Evolutionary conservation across 2,888 invertebrate genomes (phyloP).

Genomic region (Athalia circularis): DNA sequence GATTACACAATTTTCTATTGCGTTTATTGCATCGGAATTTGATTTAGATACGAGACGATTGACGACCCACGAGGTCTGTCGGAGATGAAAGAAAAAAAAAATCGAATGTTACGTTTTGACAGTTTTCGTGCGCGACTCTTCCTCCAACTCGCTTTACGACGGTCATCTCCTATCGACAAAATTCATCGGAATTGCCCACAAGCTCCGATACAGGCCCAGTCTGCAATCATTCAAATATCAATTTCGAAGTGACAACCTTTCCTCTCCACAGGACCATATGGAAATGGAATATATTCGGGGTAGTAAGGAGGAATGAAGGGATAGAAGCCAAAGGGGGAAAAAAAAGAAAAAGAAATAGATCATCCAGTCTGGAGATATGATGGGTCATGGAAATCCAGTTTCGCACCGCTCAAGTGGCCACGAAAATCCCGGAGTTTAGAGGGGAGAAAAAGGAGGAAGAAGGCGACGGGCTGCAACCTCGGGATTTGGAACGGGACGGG

Average conservation of each 20-base stretch:
- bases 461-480: slow-evolving; percentile 13
- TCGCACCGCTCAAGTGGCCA: slow-evolving; percentile 46
- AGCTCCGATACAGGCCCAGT: slow-evolving; percentile 6
- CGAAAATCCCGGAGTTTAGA: slow-evolving; percentile 25
- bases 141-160: background rate
- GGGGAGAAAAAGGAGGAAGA: slow-evolving; percentile 21
- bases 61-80: too few relatives aligned
- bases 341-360: background rate
- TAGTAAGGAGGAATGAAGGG: background rate
- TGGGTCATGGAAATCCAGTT: slow-evolving; percentile 71
- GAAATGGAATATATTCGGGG: slow-evolving; percentile 60
- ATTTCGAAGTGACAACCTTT: slow-evolving; percentile 68
- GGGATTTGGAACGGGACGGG: slow-evolving; percentile 13
- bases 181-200: slow-evolving; percentile 33
- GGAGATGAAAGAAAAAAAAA: background rate
- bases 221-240: slow-evolving; percentile 66
- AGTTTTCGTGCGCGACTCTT: slow-evolving; percentile 10
- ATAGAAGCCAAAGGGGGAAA: background rate
- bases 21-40: too few relatives aligned
- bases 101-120: slow-evolving; percentile 18
- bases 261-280: slow-evolving; percentile 61
- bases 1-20: too few relatives aligned
- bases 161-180: slow-evolving; percentile 9
- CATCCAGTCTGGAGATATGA: slow-evolving; percentile 56
- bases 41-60: too few relatives aligned